phyloP scores from a whole-genome alignment of 2,113 vertebrate species.

The Albula glossodonta region DNA sequence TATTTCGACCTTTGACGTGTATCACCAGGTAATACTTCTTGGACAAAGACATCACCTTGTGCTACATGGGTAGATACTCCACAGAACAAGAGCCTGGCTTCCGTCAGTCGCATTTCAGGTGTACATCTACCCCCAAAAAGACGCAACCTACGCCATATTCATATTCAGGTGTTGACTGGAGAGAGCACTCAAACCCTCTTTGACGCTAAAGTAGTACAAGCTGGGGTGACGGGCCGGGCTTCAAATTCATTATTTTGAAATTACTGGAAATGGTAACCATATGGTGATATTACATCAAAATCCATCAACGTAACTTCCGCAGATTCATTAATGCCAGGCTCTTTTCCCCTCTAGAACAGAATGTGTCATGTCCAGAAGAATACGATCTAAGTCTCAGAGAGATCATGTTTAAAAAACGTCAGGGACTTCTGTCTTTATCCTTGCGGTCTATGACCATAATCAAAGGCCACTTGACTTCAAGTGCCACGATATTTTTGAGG shows the following conservation, averaged over 20 bases:
- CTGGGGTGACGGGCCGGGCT: neutral
- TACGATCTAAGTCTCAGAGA: neutral
- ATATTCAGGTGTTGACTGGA: neutral
- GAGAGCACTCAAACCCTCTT: neutral
- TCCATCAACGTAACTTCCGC: neutral
- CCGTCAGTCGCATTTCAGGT: neutral
- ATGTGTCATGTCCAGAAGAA: neutral
- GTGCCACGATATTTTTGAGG: conserved; percentile 37
- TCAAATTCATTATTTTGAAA: neutral
- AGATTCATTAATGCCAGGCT: neutral
- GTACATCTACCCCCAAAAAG: neutral
- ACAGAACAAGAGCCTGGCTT: neutral
- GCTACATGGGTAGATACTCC: neutral
- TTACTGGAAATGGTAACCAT: neutral
- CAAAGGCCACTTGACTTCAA: conserved; percentile 61
- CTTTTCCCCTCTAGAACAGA: neutral
- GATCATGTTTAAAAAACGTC: neutral
- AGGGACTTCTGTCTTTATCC: conserved; percentile 33
- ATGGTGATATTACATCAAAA: neutral
- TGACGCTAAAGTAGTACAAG: neutral
- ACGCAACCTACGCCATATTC: neutral
- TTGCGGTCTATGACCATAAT: conserved; percentile 60
- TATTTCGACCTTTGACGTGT: neutral
- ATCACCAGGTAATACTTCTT: neutral
- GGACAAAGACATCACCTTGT: neutral